Evolutionary conservation across 1,140 invertebrate genomes (phyloP).

Genomic region (Phthorimaea operculella): DNA sequence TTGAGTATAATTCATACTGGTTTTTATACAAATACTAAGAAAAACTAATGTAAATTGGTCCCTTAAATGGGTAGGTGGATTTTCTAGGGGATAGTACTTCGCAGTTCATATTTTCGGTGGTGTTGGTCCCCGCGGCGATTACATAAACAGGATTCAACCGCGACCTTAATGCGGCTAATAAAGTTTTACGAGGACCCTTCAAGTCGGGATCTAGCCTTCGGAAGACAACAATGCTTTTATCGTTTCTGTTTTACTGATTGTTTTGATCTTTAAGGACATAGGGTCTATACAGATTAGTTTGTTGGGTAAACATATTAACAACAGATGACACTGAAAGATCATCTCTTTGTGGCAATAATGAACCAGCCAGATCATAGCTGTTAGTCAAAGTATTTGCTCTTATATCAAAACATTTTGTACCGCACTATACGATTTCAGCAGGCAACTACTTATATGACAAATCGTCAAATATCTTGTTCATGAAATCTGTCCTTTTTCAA

Average conservation of each 20-base stretch:
- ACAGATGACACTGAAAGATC: too few relatives aligned
- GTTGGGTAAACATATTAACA: background rate
- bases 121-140: slow-evolving; percentile 63
- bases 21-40: too few relatives aligned
- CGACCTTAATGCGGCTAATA: slow-evolving; percentile 67
- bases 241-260: slow-evolving; percentile 63
- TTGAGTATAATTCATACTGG: too few relatives aligned
- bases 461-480: background rate
- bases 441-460: too few relatives aligned
- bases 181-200: slow-evolving; percentile 65
- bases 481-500: background rate
- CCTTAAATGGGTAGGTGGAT: too few relatives aligned
- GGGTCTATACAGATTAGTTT: slow-evolving; percentile 14
- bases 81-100: too few relatives aligned
- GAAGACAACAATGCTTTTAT: slow-evolving; percentile 65
- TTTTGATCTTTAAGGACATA: slow-evolving; percentile 52
- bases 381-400: too few relatives aligned
- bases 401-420: too few relatives aligned
- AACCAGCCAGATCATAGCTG: background rate
- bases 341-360: background rate
- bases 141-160: slow-evolving; percentile 67
- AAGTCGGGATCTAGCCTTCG: slow-evolving; percentile 53
- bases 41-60: too few relatives aligned
- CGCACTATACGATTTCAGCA: too few relatives aligned
- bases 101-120: slow-evolving; percentile 63